Conservation (phyloP, 2,113 vertebrate species). For the Ia io region DNA sequence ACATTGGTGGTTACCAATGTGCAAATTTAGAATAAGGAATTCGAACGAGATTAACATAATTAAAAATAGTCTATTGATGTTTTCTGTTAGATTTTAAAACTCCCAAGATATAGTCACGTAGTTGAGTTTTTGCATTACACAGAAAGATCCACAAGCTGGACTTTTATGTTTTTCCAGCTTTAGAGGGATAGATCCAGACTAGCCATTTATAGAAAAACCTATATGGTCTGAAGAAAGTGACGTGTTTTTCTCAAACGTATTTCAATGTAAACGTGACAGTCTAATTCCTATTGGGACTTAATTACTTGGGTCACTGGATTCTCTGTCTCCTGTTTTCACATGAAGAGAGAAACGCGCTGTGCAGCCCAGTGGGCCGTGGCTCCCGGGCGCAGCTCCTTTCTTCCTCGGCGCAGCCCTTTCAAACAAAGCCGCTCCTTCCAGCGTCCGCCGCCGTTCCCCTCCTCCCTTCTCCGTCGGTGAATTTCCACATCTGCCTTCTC, state of each 20-base stretch:
- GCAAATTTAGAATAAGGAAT: not conserved
- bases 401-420: not conserved
- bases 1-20: not conserved
- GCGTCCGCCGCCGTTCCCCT: not conserved
- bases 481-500: not conserved
- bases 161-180: not conserved
- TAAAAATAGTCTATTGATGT: not conserved
- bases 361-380: no score
- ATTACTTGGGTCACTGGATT: not conserved
- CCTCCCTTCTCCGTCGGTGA: not conserved
- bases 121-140: conserved; percentile 5
- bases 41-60: not conserved
- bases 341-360: not conserved
- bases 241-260: not conserved
- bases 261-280: not conserved
- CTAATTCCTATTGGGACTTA: not conserved
- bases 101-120: not conserved
- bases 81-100: not conserved
- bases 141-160: not conserved
- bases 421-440: not conserved
- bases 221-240: not conserved
- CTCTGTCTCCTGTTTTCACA: not conserved
- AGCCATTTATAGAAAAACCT: not conserved
- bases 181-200: not conserved
- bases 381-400: not conserved